phyloP scores from a whole-genome alignment of 2,888 invertebrate genomes.

The Hyposoter didymator region DNA sequence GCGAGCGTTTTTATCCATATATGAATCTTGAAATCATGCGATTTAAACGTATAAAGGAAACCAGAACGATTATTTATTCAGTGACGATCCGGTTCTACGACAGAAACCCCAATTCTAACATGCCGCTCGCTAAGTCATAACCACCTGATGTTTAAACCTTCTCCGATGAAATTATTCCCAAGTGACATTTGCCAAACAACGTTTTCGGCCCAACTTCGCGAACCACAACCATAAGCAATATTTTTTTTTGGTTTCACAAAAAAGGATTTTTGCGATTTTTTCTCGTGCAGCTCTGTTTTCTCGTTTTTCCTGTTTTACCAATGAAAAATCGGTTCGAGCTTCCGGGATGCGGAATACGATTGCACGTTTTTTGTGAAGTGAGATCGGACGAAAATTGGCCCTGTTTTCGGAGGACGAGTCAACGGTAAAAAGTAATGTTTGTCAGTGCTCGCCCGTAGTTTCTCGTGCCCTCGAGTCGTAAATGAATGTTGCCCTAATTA shows the following conservation, averaged over 20 bases:
- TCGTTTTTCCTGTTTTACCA: slow-evolving; percentile 10
- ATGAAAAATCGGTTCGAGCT: slow-evolving; percentile 41
- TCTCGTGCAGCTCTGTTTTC: no score
- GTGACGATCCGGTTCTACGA: slow-evolving; percentile 28
- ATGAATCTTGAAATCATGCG: slow-evolving; percentile 23
- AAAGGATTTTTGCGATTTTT: slow-evolving; percentile 10
- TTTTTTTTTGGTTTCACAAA: slow-evolving; percentile 8
- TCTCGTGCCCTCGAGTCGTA: slow-evolving; percentile 38
- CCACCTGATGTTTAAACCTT: background rate
- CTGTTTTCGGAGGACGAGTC: slow-evolving; percentile 17
- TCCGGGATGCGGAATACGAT: background rate
- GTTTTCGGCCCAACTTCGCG: background rate
- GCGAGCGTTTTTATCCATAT: background rate
- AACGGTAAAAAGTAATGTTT: slow-evolving; percentile 24
- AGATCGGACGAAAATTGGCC: background rate
- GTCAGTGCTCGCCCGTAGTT: background rate
- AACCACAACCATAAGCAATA: slow-evolving; percentile 11
- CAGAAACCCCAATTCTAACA: slow-evolving; percentile 15
- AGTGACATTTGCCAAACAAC: background rate
- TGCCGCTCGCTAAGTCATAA: slow-evolving; percentile 6
- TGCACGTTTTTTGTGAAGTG: background rate
- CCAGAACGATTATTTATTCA: slow-evolving; percentile 33
- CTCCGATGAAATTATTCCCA: background rate
- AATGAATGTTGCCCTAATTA: slow-evolving; percentile 45
- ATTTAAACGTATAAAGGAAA: slow-evolving; percentile 53